Evolutionary conservation across 2,797 vertebrate genomes (phyloP).

Genomic region (Masticophis lateralis): DNA sequence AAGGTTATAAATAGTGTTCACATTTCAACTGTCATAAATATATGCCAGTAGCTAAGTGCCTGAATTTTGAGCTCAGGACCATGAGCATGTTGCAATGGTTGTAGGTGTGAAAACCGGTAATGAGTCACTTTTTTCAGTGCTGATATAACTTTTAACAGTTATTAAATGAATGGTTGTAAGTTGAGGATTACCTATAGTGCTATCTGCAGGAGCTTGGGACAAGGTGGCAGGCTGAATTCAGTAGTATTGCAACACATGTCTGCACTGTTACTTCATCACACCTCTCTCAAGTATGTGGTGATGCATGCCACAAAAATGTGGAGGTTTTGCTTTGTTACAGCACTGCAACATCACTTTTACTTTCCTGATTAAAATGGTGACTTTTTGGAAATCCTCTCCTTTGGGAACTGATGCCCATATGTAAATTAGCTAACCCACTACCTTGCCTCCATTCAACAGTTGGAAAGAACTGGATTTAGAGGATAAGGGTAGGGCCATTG

Average conservation of each 20-base stretch:
- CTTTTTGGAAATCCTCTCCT: not conserved
- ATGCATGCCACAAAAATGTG: not conserved
- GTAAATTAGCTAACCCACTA: not conserved
- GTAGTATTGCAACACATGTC: not conserved
- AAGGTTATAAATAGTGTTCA: not conserved
- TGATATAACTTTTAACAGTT: not conserved
- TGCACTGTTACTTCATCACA: not conserved
- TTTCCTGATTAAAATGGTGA: not conserved
- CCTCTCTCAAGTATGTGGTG: not conserved
- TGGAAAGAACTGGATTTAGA: not conserved
- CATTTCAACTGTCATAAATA: not conserved
- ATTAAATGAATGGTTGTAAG: not conserved
- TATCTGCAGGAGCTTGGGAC: not conserved
- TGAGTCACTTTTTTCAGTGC: too few relatives aligned
- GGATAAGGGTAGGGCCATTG: not conserved
- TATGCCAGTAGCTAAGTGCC: not conserved
- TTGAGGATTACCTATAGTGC: not conserved
- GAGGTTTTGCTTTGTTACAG: not conserved
- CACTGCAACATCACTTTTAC: not conserved
- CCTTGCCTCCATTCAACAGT: not conserved
- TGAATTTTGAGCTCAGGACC: not conserved
- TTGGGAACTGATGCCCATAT: not conserved
- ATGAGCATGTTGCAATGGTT: too few relatives aligned
- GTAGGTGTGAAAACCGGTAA: too few relatives aligned
- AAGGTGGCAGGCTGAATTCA: not conserved